These are phyloP conservation scores for Sialia sialis DNA, from an alignment of 2,113 vertebrate genomes.

Conservation along the genomic window DNA sequence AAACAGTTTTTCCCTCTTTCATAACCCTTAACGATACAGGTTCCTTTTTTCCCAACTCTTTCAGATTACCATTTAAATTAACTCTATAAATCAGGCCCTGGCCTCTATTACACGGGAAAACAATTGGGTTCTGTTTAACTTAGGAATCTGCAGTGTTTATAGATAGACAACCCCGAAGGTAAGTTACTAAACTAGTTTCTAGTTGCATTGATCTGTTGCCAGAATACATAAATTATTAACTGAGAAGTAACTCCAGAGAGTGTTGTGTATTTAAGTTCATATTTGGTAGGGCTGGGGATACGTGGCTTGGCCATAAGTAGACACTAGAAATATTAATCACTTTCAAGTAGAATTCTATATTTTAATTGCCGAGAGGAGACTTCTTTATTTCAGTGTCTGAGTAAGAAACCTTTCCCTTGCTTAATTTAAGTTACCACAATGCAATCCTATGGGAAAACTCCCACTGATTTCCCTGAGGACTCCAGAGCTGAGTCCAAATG, in stretches of 20 bases:
- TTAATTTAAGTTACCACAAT: not conserved
- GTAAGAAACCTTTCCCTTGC: constrained; percentile 4
- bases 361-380: constrained; percentile 53
- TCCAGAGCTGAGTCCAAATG: not conserved
- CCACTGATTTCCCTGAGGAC: constrained; percentile 33
- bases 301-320: not conserved
- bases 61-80: constrained; percentile 62
- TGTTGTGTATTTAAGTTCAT: constrained; percentile 60
- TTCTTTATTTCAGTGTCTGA: not conserved
- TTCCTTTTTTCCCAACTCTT: constrained; percentile 23
- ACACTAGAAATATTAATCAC: constrained; percentile 48
- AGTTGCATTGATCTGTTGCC: constrained; percentile 64
- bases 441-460: constrained; percentile 2
- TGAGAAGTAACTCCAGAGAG: constrained; percentile 54
- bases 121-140: constrained; percentile 68
- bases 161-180: constrained; percentile 62
- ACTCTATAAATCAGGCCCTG: constrained; percentile 57
- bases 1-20: constrained; percentile 49
- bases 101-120: constrained; percentile 47
- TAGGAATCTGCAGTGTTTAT: constrained; percentile 68
- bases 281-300: constrained; percentile 49
- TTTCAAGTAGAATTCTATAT: constrained; percentile 57
- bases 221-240: constrained; percentile 68
- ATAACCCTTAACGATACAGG: constrained; percentile 40
- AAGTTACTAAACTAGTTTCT: constrained; percentile 68